A percentile compares a stretch with the other conserved stretches of the same genome.
Conservation (phyloP, 1,140 invertebrate species). For the Rhyzopertha dominica region DNA sequence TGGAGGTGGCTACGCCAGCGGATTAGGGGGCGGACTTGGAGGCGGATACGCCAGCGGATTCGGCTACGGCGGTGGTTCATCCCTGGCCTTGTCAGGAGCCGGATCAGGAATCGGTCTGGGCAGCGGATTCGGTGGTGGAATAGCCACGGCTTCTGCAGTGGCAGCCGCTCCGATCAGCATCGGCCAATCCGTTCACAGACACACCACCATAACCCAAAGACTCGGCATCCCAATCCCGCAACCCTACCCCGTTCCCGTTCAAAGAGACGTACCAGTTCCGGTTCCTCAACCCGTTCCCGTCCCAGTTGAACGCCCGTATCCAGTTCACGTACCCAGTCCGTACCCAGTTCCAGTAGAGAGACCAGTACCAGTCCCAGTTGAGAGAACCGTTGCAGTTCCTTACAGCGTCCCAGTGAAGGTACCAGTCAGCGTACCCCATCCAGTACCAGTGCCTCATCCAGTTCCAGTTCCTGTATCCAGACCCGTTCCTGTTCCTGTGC, state of each 20-base stretch:
- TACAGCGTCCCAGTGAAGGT: constrained; percentile 31
- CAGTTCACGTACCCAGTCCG: constrained; percentile 48
- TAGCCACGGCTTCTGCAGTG: constrained; percentile 12
- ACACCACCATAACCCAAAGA: constrained; percentile 32
- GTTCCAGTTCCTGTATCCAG: constrained; percentile 21
- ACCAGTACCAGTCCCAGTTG: constrained; percentile 39
- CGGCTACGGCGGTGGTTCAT: constrained; percentile 13
- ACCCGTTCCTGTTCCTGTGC: constrained; percentile 7
- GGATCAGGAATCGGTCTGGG: constrained; percentile 6
- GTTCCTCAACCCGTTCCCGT: constrained; percentile 37
- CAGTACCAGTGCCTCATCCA: constrained; percentile 19
- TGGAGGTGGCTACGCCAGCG: constrained; percentile 1
- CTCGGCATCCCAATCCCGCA: constrained; percentile 26
- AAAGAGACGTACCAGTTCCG: constrained; percentile 28
- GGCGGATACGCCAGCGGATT: constrained; percentile 11
- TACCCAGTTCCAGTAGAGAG: constrained; percentile 50
- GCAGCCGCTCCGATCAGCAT: constrained; percentile 26
- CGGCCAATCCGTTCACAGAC: constrained; percentile 23
- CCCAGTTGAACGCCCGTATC: constrained; percentile 39
- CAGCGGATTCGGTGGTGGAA: constrained; percentile 8
- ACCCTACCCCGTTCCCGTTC: constrained; percentile 30
- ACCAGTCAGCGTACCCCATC: constrained; percentile 17
- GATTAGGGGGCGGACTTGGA: constrained; percentile 3
- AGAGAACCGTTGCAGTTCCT: constrained; percentile 24
- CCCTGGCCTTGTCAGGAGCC: constrained; percentile 6